phyloP scores from a whole-genome alignment of 2,797 vertebrate genomes.

The Acrossocheilus fasciatus region DNA sequence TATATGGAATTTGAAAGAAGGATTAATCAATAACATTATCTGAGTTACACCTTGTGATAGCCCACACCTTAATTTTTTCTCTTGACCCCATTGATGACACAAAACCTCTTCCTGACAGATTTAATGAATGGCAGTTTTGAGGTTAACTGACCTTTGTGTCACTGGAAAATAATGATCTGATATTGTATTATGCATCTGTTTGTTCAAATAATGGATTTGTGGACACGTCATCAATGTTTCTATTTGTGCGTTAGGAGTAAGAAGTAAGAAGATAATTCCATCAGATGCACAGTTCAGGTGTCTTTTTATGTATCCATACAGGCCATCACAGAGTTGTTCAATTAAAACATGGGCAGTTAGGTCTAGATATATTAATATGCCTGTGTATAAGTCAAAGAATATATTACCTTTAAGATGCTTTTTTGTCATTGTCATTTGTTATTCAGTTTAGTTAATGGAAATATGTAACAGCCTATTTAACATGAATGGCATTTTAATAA shows the following conservation, averaged over 20 bases:
- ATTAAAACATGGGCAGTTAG: background rate
- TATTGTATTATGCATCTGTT: background rate
- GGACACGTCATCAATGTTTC: background rate
- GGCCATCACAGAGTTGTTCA: background rate
- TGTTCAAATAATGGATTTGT: background rate
- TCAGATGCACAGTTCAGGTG: background rate
- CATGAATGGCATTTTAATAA: too few species aligned
- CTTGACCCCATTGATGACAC: background rate
- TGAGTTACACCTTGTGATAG: background rate
- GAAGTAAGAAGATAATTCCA: background rate
- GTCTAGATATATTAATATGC: background rate
- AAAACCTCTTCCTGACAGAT: background rate
- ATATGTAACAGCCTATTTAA: too few species aligned
- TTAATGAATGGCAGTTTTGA: background rate
- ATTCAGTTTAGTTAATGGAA: background rate
- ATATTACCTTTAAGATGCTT: background rate
- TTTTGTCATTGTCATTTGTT: background rate
- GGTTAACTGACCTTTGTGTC: background rate
- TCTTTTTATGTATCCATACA: background rate
- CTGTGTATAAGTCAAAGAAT: background rate
- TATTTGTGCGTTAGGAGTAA: background rate
- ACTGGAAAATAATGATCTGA: background rate
- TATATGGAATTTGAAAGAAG: background rate
- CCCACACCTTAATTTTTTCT: background rate
- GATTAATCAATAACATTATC: too few species aligned